Conservation (phyloP, 2,797 vertebrate genomes). For the Adrianichthys oophorus region DNA sequence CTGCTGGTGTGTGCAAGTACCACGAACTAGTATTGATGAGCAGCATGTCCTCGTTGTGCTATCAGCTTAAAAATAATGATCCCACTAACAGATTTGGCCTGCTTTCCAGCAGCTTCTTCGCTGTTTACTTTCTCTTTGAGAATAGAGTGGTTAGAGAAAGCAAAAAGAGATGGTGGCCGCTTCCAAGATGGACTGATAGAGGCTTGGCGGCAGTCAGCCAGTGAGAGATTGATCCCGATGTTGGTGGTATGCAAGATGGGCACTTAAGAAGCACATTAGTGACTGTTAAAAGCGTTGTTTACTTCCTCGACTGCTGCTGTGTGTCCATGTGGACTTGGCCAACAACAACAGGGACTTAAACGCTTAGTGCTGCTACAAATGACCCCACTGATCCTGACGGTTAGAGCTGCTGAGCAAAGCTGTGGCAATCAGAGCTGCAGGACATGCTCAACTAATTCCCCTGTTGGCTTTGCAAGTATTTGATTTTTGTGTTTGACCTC, state of each 20-base stretch:
- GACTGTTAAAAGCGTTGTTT: conserved; percentile 72
- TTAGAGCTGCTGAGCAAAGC: conserved; percentile 55
- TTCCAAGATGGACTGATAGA: conserved; percentile 48
- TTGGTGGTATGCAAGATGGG: conserved; percentile 61
- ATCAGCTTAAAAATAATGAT: conserved; percentile 26
- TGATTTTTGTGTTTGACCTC: conserved; percentile 7
- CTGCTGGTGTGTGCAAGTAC: conserved; percentile 30
- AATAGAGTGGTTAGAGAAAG: conserved; percentile 3
- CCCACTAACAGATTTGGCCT: conserved; percentile 5
- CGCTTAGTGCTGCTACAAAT: conserved; percentile 64
- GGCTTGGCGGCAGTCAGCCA: conserved; percentile 44
- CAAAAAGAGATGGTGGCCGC: conserved; percentile 5
- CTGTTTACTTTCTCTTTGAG: conserved; percentile 5
- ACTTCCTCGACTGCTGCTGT: conserved; percentile 56
- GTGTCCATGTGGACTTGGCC: conserved; percentile 47
- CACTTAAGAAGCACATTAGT: conserved; percentile 76
- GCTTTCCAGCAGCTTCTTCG: conserved; percentile 4
- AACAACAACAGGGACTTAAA: conserved; percentile 58
- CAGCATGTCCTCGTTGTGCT: conserved; percentile 32
- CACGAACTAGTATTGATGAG: conserved; percentile 59
- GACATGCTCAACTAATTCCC: conserved; percentile 26
- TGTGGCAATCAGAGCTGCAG: conserved; percentile 39
- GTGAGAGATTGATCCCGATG: conserved; percentile 66
- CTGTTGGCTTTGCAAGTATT: conserved; percentile 14
- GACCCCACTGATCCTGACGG: conserved; percentile 60